phyloP scores from a whole-genome alignment of 2,113 vertebrate genomes.

The Cervus canadensis region DNA sequence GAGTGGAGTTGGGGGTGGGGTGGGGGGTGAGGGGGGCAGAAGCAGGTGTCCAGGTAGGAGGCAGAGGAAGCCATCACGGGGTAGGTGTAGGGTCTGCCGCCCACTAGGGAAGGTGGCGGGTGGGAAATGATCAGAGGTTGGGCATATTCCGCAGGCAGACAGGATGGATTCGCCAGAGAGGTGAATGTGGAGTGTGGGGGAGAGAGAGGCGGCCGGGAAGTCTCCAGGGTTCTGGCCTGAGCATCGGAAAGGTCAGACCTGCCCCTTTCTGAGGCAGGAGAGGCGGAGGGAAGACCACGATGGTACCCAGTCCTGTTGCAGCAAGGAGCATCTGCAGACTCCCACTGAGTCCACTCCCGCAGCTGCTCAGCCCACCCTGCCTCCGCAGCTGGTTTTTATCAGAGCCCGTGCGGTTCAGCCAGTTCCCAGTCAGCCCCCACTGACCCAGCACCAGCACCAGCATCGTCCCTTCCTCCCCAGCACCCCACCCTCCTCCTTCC shows the following conservation, averaged over 20 bases:
- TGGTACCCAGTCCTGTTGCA: rapidly evolving
- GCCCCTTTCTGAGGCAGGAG: neutral
- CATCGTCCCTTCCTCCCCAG: neutral
- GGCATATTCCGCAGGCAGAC: neutral
- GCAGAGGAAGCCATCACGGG: rapidly evolving
- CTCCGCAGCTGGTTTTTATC: neutral
- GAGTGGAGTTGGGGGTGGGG: rapidly evolving
- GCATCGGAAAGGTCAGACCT: neutral
- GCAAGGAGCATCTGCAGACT: too few species aligned
- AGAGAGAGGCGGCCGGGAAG: rapidly evolving
- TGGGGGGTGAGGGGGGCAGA: neutral
- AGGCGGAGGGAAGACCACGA: neutral
- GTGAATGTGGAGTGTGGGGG: neutral
- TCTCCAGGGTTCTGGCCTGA: neutral
- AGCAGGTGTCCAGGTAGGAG: neutral
- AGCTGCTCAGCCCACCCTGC: rapidly evolving
- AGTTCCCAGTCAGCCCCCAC: neutral
- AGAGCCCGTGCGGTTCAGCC: rapidly evolving
- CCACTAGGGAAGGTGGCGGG: rapidly evolving
- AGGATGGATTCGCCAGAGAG: rapidly evolving
- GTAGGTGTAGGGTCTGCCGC: rapidly evolving
- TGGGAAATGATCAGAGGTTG: neutral
- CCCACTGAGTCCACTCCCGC: rapidly evolving
- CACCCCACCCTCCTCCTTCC: neutral
- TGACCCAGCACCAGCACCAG: rapidly evolving